Evolutionary conservation across 2,888 invertebrate species (phyloP).

Genomic region (Ormyrus pomaceus): DNA sequence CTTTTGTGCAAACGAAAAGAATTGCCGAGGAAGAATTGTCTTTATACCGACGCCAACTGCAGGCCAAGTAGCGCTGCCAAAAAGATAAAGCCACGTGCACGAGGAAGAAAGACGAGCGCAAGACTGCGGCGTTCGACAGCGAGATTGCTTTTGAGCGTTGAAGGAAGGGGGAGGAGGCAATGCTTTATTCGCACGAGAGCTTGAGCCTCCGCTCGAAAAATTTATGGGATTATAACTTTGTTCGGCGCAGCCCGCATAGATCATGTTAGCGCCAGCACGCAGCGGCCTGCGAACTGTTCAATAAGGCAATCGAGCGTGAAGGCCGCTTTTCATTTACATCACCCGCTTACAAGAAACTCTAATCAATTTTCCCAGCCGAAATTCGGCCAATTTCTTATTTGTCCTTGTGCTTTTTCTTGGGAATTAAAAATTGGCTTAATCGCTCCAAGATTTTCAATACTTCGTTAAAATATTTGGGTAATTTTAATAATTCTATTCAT

Average conservation of each 20-base stretch:
- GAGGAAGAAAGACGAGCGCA: too few species aligned
- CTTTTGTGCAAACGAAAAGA: too few species aligned
- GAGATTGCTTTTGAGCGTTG: slow-evolving; percentile 5
- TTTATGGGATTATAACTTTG: slow-evolving; percentile 49
- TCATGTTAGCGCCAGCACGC: slow-evolving; percentile 8
- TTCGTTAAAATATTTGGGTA: too few species aligned
- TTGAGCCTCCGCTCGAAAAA: slow-evolving; percentile 35
- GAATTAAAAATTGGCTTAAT: too few species aligned
- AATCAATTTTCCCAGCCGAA: slow-evolving; percentile 12
- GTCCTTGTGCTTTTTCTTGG: too few species aligned
- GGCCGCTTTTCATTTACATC: slow-evolving; percentile 39
- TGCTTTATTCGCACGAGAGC: slow-evolving; percentile 21
- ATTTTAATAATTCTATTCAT: too few species aligned
- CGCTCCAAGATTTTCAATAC: too few species aligned
- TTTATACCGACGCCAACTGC: too few species aligned
- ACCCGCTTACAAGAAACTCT: slow-evolving; percentile 13
- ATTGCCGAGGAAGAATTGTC: too few species aligned
- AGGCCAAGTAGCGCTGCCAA: too few species aligned
- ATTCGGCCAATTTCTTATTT: too few species aligned
- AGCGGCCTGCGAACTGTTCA: neutral
- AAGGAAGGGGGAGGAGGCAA: neutral
- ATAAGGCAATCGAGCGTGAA: slow-evolving; percentile 48
- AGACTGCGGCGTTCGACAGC: slow-evolving; percentile 26
- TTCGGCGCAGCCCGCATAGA: slow-evolving; percentile 20
- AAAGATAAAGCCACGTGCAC: too few species aligned